Evolutionary conservation across 2,113 vertebrate genomes (phyloP), one percentile per base, ranked within the genome.

Genomic region (Scophthalmus maximus): DNA sequence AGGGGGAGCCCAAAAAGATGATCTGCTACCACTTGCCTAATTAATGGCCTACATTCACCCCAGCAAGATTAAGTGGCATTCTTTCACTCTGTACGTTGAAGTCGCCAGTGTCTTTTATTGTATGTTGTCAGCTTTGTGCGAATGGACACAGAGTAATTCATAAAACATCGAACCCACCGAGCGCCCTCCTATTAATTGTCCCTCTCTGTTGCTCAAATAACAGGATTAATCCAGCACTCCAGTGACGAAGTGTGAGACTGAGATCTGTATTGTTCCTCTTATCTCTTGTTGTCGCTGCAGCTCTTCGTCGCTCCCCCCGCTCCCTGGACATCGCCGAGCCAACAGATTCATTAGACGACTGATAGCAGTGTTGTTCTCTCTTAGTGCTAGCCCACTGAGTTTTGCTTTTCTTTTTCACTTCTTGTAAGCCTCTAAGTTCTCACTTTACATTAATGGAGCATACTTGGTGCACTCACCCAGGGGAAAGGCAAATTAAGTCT

Each of bases 281-380:
- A 32, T 84, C 78, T 78, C 59, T 40, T 55, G 74, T 58, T 53
- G 56, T 64, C 17, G 1, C 44, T 25, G 15, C 40, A 29, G 73
- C 46, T 78, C 74, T 30, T 68, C 61, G 2, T 57, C 70, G 46
- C 40, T 51, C 68, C 46, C 67, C 65, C 50, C 1, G 22, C 51
- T 91, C 76, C 79, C 83, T 68, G 69, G 84, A 86, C 83, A 71
- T 88, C 61, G 63, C 50, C 27, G 36, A 73, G 64, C 70, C 76
- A 74, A 64, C 77, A 80, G 80, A 86, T 88, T 89, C 93, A 91
- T 91, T 90, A 87, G 85, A 81, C 82, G 62, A 80, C 63, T 87
- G 79, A 89, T 86, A 78, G 80, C 78, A 70, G 84, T 61, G 83
- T 62, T 61, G 83, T 62, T 87, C 67, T 79, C 53, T 64, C 70